These are phyloP conservation scores for Cremastinae sp. DNA, from an alignment of 2,888 invertebrate genomes.

Conservation along the genomic window DNA sequence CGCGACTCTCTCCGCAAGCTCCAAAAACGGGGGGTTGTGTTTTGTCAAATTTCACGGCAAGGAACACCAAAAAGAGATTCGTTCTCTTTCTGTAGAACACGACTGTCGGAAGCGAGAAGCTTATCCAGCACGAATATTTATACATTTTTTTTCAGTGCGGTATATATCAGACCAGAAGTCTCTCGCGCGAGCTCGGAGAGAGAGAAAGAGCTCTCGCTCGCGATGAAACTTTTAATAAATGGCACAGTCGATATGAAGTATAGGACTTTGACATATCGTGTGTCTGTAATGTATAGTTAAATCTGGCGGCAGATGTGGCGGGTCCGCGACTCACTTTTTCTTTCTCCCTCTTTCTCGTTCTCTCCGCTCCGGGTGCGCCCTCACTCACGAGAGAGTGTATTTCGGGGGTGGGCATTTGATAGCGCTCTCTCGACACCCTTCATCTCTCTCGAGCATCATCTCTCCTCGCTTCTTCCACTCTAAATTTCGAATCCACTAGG, in stretches of 20 bases:
- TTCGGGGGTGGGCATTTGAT: slow-evolving; percentile 58
- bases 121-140: slow-evolving; percentile 51
- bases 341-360: slow-evolving; percentile 55
- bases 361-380: slow-evolving; percentile 51
- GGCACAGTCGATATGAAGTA: slow-evolving; percentile 81
- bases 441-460: slow-evolving; percentile 47
- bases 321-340: slow-evolving; percentile 65
- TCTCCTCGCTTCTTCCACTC: slow-evolving; percentile 60
- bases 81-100: slow-evolving; percentile 33
- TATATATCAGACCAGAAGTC: slow-evolving; percentile 61
- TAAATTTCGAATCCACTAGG: slow-evolving; percentile 66
- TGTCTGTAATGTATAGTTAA: slow-evolving; percentile 81
- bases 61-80: slow-evolving; percentile 58
- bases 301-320: slow-evolving; percentile 80
- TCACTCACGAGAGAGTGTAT: slow-evolving; percentile 56
- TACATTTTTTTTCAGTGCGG: slow-evolving; percentile 55
- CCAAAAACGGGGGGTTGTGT: slow-evolving; percentile 17
- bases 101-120: slow-evolving; percentile 56
- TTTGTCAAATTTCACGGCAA: slow-evolving; percentile 68
- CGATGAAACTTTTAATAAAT: slow-evolving; percentile 81
- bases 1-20: not conserved
- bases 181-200: slow-evolving; percentile 64
- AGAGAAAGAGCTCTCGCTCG: slow-evolving; percentile 61
- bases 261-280: slow-evolving; percentile 81
- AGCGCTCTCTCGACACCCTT: slow-evolving; percentile 52